A percentile compares a stretch with the other conserved stretches of the same genome.
Conservation (phyloP, 2,113 vertebrate species). For the Cheilinus undulatus region DNA sequence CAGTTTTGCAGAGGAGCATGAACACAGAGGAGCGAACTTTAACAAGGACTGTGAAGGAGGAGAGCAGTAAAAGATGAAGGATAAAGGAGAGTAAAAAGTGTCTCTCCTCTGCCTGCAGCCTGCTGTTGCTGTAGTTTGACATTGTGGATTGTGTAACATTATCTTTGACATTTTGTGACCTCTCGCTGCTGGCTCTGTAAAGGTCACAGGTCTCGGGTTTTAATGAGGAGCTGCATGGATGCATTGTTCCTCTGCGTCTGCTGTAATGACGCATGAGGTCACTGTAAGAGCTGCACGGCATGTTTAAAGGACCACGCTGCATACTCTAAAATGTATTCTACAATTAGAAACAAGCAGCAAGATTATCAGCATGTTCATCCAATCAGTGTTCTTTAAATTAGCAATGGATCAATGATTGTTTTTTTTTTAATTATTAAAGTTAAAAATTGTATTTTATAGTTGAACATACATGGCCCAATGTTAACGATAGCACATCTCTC, state of each 20-base stretch:
- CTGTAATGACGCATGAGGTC: conserved; percentile 1
- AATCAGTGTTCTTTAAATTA: background rate
- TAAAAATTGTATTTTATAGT: too few relatives aligned
- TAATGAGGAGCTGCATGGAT: conserved; percentile 49
- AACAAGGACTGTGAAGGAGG: conserved; percentile 2
- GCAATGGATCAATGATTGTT: background rate
- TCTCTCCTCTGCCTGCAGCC: background rate
- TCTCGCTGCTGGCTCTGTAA: conserved; percentile 18
- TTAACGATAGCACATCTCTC: too few relatives aligned
- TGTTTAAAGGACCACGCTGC: background rate
- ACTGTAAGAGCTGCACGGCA: too few relatives aligned
- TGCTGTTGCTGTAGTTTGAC: conserved; percentile 14
- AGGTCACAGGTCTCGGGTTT: conserved; percentile 54
- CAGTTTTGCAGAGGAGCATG: conserved; percentile 43
- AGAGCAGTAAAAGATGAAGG: background rate
- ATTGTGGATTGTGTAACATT: conserved; percentile 25
- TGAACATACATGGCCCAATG: too few relatives aligned
- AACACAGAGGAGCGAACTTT: conserved; percentile 26
- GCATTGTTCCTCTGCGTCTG: background rate
- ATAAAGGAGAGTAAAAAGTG: background rate
- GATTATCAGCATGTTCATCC: background rate
- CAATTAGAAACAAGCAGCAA: background rate
- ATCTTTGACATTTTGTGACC: conserved; percentile 51
- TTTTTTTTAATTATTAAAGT: background rate
- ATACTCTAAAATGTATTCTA: background rate